A percentile compares a stretch with the other conserved stretches of the same genome.
phyloP scores from a whole-genome alignment of 2,888 invertebrate genomes.

The Polydrusus cervinus region DNA sequence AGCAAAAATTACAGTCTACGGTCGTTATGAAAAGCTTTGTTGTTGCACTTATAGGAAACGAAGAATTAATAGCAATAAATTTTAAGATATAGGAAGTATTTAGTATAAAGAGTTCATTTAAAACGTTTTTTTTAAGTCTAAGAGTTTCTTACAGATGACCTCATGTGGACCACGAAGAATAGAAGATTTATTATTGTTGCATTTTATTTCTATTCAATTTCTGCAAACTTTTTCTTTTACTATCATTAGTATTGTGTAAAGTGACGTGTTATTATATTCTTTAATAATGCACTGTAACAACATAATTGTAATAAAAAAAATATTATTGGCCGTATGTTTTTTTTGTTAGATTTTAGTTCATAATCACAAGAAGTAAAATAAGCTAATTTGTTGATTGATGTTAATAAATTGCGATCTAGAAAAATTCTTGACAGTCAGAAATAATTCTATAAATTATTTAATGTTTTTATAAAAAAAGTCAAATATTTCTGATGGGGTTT shows the following conservation, averaged over 20 bases:
- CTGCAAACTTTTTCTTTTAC: constrained; percentile 8
- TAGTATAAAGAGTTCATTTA: neutral
- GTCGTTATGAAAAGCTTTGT: constrained; percentile 7
- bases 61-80: constrained; percentile 21
- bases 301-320: neutral
- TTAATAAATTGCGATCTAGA: too few relatives aligned
- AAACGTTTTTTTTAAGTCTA: neutral
- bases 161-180: neutral
- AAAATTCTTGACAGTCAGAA: too few relatives aligned
- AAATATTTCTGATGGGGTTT: too few relatives aligned
- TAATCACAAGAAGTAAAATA: too few relatives aligned
- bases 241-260: neutral
- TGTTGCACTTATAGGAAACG: constrained; percentile 19
- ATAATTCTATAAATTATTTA: too few relatives aligned
- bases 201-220: neutral
- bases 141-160: neutral
- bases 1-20: constrained; percentile 23
- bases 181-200: neutral
- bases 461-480: too few relatives aligned
- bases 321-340: too few relatives aligned
- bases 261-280: neutral
- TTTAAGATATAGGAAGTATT: constrained; percentile 3
- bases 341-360: too few relatives aligned
- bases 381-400: too few relatives aligned
- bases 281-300: neutral